Conservation (phyloP, 2,113 vertebrate species). For the Columba livia region DNA sequence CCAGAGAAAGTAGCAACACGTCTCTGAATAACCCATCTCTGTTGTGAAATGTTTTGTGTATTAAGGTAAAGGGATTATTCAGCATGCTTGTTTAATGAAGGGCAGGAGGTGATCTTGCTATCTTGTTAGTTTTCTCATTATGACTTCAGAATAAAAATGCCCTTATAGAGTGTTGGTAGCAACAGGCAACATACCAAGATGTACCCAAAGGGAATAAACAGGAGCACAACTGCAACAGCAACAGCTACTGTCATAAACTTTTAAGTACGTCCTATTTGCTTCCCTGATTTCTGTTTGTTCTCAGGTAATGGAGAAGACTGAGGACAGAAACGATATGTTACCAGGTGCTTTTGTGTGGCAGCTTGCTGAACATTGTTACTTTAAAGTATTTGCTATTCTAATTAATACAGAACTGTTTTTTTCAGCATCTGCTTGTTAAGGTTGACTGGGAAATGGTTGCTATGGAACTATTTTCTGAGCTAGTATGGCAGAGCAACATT, state of each 20-base stretch:
- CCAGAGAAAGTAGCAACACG: neutral
- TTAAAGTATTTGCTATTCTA: neutral
- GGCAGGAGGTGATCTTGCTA: neutral
- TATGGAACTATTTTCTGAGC: constrained; percentile 41
- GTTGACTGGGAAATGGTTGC: constrained; percentile 45
- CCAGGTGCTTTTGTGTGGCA: neutral
- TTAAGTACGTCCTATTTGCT: neutral
- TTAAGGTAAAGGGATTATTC: neutral
- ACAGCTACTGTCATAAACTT: neutral
- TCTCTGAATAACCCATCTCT: neutral
- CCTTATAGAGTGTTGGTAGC: neutral
- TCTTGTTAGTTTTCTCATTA: neutral
- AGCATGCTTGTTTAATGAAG: neutral
- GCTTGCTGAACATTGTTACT: neutral
- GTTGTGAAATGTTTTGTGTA: neutral
- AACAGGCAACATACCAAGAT: neutral
- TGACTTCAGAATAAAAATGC: neutral
- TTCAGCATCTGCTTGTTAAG: neutral
- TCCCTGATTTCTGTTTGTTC: neutral
- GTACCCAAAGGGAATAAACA: neutral
- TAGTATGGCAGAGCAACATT: neutral
- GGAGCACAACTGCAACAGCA: neutral
- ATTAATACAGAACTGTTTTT: neutral
- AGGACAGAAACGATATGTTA: neutral
- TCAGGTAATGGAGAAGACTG: neutral